Percentiles rank a stretch among this genome's conserved stretches.
Evolutionary conservation across 2,113 vertebrate genomes (phyloP).

Genomic region (Caretta caretta): DNA sequence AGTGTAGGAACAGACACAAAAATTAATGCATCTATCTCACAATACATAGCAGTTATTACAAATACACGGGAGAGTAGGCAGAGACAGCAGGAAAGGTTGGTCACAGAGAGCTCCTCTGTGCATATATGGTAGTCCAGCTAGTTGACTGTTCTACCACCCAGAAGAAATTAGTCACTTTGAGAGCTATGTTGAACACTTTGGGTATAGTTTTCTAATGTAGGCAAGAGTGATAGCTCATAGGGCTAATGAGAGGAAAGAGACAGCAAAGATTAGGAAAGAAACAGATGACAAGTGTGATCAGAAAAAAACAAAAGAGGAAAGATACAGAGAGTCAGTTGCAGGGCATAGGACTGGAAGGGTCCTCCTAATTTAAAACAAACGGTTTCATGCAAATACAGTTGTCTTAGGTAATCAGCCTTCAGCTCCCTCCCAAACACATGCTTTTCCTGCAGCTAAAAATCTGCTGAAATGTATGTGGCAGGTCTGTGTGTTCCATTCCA

Average conservation of each 20-base stretch:
- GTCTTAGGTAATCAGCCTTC: background rate
- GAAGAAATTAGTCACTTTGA: accelerated
- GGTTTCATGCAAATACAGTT: background rate
- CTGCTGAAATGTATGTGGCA: accelerated
- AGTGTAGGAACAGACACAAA: background rate
- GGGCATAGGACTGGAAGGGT: background rate
- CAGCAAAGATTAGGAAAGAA: background rate
- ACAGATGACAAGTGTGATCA: background rate
- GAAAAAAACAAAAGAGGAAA: background rate
- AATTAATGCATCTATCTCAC: background rate
- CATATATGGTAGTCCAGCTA: background rate
- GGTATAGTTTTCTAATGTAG: background rate
- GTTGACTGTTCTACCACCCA: background rate
- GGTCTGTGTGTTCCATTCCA: accelerated
- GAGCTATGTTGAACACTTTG: background rate
- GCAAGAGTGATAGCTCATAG: background rate
- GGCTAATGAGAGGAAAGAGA: background rate
- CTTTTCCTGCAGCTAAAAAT: background rate
- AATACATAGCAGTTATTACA: background rate
- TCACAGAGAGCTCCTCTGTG: background rate
- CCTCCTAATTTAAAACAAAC: background rate
- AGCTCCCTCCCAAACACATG: background rate
- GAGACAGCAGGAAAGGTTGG: background rate
- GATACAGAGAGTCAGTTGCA: background rate
- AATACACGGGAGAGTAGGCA: background rate